Base-by-base conservation (phyloP, 2,888 invertebrate genomes). In the Dilophus febrilis region DNA sequence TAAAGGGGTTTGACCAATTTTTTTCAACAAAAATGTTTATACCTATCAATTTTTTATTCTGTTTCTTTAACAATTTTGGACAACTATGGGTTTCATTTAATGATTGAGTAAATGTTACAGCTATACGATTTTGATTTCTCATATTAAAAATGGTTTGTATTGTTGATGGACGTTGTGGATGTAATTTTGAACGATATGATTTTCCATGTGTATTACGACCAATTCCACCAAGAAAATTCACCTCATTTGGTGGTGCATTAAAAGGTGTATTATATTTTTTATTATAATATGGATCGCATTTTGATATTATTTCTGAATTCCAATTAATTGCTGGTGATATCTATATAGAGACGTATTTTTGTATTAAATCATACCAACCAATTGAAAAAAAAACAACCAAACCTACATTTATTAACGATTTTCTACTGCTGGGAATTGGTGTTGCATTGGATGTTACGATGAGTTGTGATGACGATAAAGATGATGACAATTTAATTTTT, bases 181-280 rank as follows among this genome's bases (percentile, higher is more conserved):
- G 45, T 12, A 42, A 22, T 35, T 42, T 44, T 30, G 42, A 40
- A 34, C 45, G 17, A n/a, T n/a, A n/a, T n/a, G n/a, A n/a, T 1
- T 26, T n/a, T 18, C 26, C 36, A 10, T 42, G 43, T 2, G 22
- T 28, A 3, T 14, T 34, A 33, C 37, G 38, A 10, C 45, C 45
- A 11, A 45, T 28, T 7, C 45, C 45, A 19, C 43, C 43, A 13
- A 45, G 13, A 29, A 43, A 45, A 16, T 42, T 43, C 1, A 42
- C 35, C 14, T 43, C 45, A 19, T 43, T 42, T 13, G 45, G 41
- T 18, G 45, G 43, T 26, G 39, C 38, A 40, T 45, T 43, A 27
- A 35, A 35, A 14, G 37, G 35, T 16, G 37, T 16, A 14, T 42
- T 37, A 35, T 37, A 42, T 26, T 34, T 42, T n/a, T 37, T 26